A percentile compares a stretch with the other conserved stretches of the same genome.
Conservation (phyloP, 2,113 vertebrate species). For the Pteronura brasiliensis region DNA sequence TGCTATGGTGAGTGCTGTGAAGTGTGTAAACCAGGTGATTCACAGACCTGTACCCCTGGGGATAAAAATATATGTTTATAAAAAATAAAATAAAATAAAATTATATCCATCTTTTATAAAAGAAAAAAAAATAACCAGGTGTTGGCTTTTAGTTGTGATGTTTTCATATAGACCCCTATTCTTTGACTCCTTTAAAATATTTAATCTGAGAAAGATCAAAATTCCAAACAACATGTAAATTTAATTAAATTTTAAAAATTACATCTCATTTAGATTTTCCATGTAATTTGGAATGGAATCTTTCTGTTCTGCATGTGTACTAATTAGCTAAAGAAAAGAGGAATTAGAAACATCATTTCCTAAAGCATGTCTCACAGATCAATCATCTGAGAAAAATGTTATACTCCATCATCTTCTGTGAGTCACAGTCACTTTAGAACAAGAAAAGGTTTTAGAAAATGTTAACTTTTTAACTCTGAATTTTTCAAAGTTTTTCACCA, state of each 20-base stretch:
- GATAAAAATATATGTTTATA: too few relatives aligned
- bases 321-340: not conserved
- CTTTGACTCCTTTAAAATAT: not conserved
- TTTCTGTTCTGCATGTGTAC: not conserved
- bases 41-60: too few relatives aligned
- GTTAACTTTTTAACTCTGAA: not conserved
- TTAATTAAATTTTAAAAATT: not conserved
- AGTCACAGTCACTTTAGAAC: not conserved
- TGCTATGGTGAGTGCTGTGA: too few relatives aligned
- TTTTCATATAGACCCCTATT: not conserved
- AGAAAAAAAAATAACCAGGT: not conserved
- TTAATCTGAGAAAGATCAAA: not conserved
- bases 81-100: not conserved
- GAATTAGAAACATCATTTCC: not conserved
- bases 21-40: too few relatives aligned
- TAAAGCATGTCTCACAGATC: not conserved
- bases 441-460: not conserved
- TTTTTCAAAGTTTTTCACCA: not conserved
- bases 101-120: not conserved
- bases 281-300: not conserved
- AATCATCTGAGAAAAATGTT: not conserved
- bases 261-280: not conserved
- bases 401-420: not conserved
- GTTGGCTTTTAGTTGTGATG: not conserved
- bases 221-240: not conserved